Conservation (phyloP, 64 coral and sea anemone species). For the Montipora foliosa region DNA sequence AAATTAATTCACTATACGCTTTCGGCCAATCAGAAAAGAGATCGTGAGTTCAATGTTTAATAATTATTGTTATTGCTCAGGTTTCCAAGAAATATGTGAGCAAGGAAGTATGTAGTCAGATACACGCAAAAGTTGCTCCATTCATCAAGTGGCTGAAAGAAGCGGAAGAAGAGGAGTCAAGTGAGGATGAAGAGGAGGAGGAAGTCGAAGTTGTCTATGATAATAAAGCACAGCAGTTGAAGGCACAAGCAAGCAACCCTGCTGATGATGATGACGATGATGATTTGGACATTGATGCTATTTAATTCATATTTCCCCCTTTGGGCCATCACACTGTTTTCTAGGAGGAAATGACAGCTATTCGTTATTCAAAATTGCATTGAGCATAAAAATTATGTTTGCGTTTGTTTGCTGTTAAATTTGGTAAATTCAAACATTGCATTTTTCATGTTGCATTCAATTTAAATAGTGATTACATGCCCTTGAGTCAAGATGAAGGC, state of each 20-base stretch:
- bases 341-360: not conserved
- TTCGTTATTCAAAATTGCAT: not conserved
- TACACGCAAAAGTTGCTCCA: constrained; percentile 90
- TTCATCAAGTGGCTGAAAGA: constrained; percentile 98
- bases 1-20: no score
- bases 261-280: constrained; percentile 65
- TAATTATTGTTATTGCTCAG: constrained; percentile 39
- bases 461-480: not conserved
- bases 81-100: constrained; percentile 99
- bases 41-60: no score
- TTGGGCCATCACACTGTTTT: not conserved
- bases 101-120: constrained; percentile 85
- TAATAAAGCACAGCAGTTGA: constrained; percentile 76
- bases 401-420: not conserved
- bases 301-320: constrained; percentile 48
- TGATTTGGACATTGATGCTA: constrained; percentile 97
- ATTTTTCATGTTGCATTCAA: not conserved
- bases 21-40: no score
- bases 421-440: not conserved
- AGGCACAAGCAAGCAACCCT: constrained; percentile 49
- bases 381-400: not conserved
- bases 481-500: not conserved
- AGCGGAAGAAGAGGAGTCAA: constrained; percentile 97
- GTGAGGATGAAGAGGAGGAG: constrained; percentile 82
- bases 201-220: constrained; percentile 91